phyloP scores from a whole-genome alignment of 2,113 vertebrate species.

The Ramphastos sulfuratus region DNA sequence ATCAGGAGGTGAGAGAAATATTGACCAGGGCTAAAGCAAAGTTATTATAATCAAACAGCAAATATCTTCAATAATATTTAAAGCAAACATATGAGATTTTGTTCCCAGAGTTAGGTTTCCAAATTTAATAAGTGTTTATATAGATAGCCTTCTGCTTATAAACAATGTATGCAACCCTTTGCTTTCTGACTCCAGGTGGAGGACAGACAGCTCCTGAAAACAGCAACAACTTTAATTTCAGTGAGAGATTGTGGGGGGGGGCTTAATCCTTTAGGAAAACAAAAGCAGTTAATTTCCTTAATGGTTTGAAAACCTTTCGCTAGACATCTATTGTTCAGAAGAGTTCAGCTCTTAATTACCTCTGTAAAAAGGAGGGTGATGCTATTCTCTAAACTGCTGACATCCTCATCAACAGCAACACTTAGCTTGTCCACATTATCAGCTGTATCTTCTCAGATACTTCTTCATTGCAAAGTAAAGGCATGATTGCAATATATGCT shows the following conservation, averaged over 20 bases:
- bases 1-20: not conserved
- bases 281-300: not conserved
- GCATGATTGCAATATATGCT: not conserved
- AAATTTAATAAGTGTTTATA: not conserved
- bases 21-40: not conserved
- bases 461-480: not conserved
- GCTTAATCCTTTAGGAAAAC: not conserved
- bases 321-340: not conserved
- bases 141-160: not conserved
- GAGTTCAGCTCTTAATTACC: not conserved
- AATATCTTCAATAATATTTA: not conserved
- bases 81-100: not conserved
- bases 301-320: not conserved
- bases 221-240: not conserved
- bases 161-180: not conserved
- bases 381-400: not conserved
- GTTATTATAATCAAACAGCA: conserved; percentile 9
- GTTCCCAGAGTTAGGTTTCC: not conserved
- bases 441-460: not conserved
- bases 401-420: not conserved
- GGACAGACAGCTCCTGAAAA: not conserved
- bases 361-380: not conserved
- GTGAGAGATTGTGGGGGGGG: not conserved
- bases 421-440: not conserved
- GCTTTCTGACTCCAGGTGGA: not conserved